A percentile compares a stretch with the other conserved stretches of the same genome.
These are phyloP conservation scores for Xenops minutus DNA, from an alignment of 2,797 vertebrate species.

Conservation along the genomic window DNA sequence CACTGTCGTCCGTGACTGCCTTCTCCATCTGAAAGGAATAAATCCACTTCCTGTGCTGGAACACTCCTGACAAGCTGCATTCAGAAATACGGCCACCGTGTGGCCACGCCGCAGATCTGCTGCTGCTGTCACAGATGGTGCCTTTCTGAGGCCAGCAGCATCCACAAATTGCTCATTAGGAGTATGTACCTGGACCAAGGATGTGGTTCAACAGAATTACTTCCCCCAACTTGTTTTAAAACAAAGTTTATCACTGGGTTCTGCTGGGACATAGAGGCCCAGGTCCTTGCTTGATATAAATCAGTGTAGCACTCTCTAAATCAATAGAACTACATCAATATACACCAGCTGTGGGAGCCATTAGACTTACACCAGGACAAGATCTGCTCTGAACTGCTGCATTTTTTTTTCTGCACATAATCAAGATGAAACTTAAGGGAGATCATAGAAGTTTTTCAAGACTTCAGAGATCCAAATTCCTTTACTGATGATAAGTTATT, in stretches of 20 bases:
- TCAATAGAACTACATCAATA: constrained; percentile 27
- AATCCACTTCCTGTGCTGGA: neutral
- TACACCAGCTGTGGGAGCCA: constrained; percentile 25
- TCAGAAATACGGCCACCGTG: constrained; percentile 41
- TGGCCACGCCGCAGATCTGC: neutral
- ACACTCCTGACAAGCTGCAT: fast-evolving
- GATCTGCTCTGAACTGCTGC: neutral
- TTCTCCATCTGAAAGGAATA: neutral
- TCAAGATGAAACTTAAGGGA: neutral
- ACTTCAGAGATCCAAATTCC: neutral
- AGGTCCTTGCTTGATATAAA: neutral
- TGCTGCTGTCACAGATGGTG: neutral
- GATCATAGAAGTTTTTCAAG: neutral
- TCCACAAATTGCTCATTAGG: neutral
- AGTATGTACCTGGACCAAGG: too few species aligned
- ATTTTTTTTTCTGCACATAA: neutral
- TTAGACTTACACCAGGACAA: neutral
- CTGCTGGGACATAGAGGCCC: neutral
- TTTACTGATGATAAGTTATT: neutral
- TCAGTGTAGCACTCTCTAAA: neutral
- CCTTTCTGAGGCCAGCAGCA: neutral
- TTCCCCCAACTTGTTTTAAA: neutral
- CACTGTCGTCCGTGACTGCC: neutral
- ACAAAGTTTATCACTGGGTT: neutral
- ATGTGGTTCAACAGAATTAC: neutral